Conservation (phyloP, 2,113 vertebrate species). For the Acanthisitta chloris region DNA sequence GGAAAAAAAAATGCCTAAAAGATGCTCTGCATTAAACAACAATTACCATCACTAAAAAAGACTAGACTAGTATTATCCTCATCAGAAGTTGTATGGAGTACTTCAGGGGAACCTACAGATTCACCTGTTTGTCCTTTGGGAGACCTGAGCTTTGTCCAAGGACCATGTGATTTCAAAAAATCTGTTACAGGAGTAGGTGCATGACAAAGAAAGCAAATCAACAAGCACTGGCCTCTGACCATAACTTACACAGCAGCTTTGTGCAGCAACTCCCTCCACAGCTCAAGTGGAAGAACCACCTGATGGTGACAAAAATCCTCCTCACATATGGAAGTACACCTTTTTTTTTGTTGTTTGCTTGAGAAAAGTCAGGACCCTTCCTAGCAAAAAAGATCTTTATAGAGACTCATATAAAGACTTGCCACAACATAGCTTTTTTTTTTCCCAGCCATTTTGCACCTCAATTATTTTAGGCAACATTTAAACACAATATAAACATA, state of each 20-base stretch:
- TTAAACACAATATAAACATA: neutral
- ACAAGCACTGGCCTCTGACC: neutral
- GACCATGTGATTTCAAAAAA: neutral
- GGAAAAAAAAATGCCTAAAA: neutral
- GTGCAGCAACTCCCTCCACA: neutral
- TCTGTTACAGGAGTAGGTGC: neutral
- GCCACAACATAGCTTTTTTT: neutral
- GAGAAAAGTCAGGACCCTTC: neutral
- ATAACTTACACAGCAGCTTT: neutral
- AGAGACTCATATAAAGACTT: neutral
- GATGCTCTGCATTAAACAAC: neutral
- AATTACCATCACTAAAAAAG: neutral
- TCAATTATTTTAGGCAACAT: neutral
- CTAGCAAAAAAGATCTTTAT: accelerated
- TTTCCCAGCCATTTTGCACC: neutral
- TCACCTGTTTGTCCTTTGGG: neutral
- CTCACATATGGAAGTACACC: neutral
- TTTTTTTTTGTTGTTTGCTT: neutral
- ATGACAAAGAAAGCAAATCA: neutral
- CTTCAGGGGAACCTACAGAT: neutral
- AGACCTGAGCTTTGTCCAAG: neutral
- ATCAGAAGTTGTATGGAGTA: neutral
- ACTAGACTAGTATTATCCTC: neutral
- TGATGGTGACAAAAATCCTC: neutral
- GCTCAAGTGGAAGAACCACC: neutral